phyloP scores from a whole-genome alignment of 2,797 vertebrate species.

The Avahi laniger region DNA sequence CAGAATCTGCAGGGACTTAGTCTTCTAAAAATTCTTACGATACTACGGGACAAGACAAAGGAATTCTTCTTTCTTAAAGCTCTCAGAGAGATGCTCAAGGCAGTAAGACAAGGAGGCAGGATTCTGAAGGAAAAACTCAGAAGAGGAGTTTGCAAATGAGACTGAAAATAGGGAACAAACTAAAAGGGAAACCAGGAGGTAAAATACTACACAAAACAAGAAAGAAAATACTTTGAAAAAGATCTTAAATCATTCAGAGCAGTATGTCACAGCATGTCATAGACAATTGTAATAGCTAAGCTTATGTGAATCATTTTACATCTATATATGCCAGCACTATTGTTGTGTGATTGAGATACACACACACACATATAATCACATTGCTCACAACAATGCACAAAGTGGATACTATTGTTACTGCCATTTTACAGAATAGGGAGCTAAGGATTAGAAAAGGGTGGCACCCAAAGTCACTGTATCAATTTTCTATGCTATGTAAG shows the following conservation, averaged over 20 bases:
- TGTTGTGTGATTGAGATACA: too few species aligned
- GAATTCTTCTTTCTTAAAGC: neutral
- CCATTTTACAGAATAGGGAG: neutral
- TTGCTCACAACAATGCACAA: neutral
- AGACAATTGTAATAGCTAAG: neutral
- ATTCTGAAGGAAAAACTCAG: neutral
- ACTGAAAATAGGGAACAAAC: neutral
- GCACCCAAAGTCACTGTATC: neutral
- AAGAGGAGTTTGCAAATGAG: neutral
- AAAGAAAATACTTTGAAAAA: neutral
- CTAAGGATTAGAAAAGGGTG: neutral
- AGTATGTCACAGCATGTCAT: neutral
- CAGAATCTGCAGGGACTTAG: neutral
- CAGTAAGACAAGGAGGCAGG: neutral
- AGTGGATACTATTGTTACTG: neutral
- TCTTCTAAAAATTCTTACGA: neutral
- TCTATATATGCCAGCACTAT: too few species aligned
- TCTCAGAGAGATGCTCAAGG: neutral
- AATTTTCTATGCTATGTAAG: neutral
- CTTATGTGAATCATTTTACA: neutral
- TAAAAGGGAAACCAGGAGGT: neutral
- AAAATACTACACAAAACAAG: neutral
- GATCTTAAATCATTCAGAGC: neutral
- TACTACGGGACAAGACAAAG: neutral
- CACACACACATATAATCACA: neutral